Base-by-base conservation (phyloP, 2,113 vertebrate genomes). In the Gnathonemus echidnorhynchus region DNA sequence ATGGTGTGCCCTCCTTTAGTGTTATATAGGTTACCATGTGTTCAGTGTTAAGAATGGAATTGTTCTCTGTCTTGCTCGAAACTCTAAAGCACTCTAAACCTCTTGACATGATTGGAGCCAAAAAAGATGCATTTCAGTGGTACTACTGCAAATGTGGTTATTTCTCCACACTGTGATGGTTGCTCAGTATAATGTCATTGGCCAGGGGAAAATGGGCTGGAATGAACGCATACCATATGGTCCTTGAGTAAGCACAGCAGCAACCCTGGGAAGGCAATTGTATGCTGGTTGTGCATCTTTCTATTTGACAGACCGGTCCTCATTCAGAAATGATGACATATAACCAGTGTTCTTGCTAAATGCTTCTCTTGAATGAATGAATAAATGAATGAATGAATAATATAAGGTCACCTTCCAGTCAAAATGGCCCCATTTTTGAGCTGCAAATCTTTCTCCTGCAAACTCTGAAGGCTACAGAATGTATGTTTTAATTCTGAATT, bases 161-260 rank as follows among this genome's bases (percentile, higher is more conserved):
- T 56, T 84, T 53, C 49, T 35, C 48, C 52, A 19, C 31, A 52
- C 49, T 56, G 66, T 80, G 70, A 84, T 46, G 35, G 50, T 31
- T 53, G 66, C 74, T 89, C 62, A 49, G 88, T 74, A 89, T 31
- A 80, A 89, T 89, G 46, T 56, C 48, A 35, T 45, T 89, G 88
- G 13, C 4, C 1, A 39, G 31, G 49, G 74, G 27, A 83, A 89
- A 89, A 53, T 80, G n/a, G 31, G 50, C 48, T 83, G n/a, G 74
- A 89, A 89, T 83, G 31, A 53, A 45, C 45, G 48, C 74, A 52
- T 77, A 53, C 27, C 88, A 89, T 89, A 83, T 89, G 74, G 70
- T 89, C 27, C 48, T 53, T 83, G 31, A 83, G 31, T 80, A 53
- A 52, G 46, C 70, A 52, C 66, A 83, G 88, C 49, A 89, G 7